Conservation (phyloP, 1,140 invertebrate genomes). For the Andricus grossulariae region DNA sequence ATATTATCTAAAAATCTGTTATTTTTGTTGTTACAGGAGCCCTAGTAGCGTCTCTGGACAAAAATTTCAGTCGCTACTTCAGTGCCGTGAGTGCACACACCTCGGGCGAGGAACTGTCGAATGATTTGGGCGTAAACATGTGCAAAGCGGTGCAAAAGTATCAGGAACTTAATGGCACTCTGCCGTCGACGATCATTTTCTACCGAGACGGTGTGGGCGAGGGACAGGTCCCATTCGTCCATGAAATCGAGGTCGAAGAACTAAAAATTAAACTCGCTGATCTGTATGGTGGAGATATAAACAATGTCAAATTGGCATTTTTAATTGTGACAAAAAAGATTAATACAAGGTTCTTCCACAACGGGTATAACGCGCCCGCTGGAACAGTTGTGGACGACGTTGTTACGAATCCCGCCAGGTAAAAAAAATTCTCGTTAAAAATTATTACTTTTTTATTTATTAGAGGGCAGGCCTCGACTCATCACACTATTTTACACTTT, state of each 20-base stretch:
- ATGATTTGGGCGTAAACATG: slow-evolving; percentile 80
- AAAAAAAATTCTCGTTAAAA: too few species aligned
- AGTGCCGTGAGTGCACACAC: slow-evolving; percentile 82
- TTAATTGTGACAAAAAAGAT: too few species aligned
- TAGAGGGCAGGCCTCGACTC: too few species aligned
- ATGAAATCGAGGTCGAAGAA: slow-evolving; percentile 78
- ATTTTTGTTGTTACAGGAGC: slow-evolving; percentile 65
- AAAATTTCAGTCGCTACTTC: slow-evolving; percentile 80
- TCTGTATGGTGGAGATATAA: slow-evolving; percentile 71
- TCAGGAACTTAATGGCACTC: slow-evolving; percentile 71
- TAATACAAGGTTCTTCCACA: too few species aligned
- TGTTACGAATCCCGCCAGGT: slow-evolving; percentile 82
- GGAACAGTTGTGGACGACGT: slow-evolving; percentile 92
- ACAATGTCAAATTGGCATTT: too few species aligned
- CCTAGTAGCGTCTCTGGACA: slow-evolving; percentile 87
- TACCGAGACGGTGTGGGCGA: slow-evolving; percentile 91
- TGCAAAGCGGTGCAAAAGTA: slow-evolving; percentile 78
- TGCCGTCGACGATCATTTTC: slow-evolving; percentile 80
- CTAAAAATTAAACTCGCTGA: slow-evolving; percentile 76
- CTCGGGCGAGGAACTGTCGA: slow-evolving; percentile 83
- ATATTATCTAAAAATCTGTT: too few species aligned
- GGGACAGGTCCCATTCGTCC: slow-evolving; percentile 85
- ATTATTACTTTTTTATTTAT: too few species aligned
- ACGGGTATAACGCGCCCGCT: slow-evolving; percentile 80
- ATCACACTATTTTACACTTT: too few species aligned